These are phyloP conservation scores for Trichosurus vulpecula DNA, from an alignment of 2,797 vertebrate species.

Conservation along the genomic window DNA sequence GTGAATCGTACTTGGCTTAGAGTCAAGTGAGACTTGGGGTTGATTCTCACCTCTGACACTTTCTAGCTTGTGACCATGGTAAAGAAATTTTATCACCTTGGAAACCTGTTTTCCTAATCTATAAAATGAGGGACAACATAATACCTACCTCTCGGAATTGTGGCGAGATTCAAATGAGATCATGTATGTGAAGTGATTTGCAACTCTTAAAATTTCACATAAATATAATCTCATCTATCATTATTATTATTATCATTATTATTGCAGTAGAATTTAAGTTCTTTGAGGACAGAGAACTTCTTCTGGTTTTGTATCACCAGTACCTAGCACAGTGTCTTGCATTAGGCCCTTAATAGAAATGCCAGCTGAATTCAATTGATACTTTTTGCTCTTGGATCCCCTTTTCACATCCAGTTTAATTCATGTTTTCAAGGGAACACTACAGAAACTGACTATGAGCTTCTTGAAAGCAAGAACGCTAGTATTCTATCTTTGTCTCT, in stretches of 20 bases:
- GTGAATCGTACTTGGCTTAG: neutral
- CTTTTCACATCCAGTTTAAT: neutral
- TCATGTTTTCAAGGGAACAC: neutral
- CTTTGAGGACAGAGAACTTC: neutral
- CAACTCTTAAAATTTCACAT: neutral
- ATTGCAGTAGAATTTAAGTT: neutral
- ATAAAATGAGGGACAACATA: neutral
- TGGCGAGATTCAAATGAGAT: neutral
- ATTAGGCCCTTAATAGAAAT: neutral
- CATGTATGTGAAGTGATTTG: neutral
- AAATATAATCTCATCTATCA: neutral
- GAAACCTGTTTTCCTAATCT: neutral
- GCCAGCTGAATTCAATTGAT: neutral
- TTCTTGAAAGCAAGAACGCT: neutral
- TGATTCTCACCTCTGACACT: neutral
- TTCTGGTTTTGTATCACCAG: neutral
- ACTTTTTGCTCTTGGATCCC: neutral
- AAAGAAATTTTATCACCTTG: neutral
- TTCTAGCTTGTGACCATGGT: neutral
- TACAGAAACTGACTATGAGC: neutral
- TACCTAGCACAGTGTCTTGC: neutral
- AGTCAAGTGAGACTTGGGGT: neutral
- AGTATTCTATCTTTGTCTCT: neutral
- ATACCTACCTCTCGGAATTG: neutral
- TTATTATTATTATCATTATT: neutral